Percentiles rank a stretch among this genome's conserved stretches.
These are phyloP conservation scores for Podotricha telesiphe DNA, from an alignment of 2,888 invertebrate genomes.

Conservation along the genomic window DNA sequence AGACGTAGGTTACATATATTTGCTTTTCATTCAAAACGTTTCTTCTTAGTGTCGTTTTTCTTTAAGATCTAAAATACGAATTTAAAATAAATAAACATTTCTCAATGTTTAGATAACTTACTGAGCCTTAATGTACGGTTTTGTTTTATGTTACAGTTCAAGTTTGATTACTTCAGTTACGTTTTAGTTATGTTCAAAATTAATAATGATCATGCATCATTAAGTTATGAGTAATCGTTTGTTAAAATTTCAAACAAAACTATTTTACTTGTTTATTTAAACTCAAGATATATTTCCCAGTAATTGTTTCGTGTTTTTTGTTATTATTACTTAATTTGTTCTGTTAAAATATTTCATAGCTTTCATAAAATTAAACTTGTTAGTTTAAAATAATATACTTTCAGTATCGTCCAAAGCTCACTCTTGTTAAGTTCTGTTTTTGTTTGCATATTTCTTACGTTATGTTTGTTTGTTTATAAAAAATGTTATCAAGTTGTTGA, in stretches of 20 bases:
- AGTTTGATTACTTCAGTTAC: constrained; percentile 57
- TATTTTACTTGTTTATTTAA: background rate
- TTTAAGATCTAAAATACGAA: background rate
- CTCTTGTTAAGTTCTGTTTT: constrained; percentile 22
- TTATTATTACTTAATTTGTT: background rate
- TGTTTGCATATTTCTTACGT: background rate
- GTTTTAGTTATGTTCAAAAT: constrained; percentile 46
- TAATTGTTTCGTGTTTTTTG: background rate
- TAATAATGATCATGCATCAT: constrained; percentile 22
- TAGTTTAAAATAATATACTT: background rate
- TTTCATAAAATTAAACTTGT: background rate
- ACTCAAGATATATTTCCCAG: too few species aligned
- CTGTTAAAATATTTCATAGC: background rate
- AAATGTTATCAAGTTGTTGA: constrained; percentile 14
- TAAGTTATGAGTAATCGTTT: constrained; percentile 7
- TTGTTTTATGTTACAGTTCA: constrained; percentile 58
- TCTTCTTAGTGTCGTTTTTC: background rate
- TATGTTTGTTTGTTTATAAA: constrained; percentile 3
- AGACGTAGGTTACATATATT: constrained; percentile 46
- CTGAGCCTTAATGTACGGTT: constrained; percentile 78
- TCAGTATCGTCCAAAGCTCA: background rate
- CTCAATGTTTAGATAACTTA: constrained; percentile 14
- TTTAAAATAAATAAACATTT: background rate
- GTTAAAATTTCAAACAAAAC: background rate
- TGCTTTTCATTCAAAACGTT: background rate